Conservation (phyloP, 2,113 vertebrate genomes). For the mouse (Mus musculus) region GRCm39 chr2:124978001-124978500, state of each 20-base stretch:
- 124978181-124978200: neutral
- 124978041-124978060: neutral
- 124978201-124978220: neutral
- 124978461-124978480: constrained; percentile 69
- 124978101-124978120: neutral
- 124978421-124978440: neutral
- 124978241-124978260: neutral
- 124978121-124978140: constrained; percentile 33
- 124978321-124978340: neutral
- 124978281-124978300: constrained; percentile 2
- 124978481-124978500: constrained; percentile 46
- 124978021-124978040: neutral
- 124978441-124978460: constrained; percentile 35
- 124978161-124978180: neutral
- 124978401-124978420: constrained; percentile 44
- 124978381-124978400: constrained; percentile 19
- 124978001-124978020: neutral
- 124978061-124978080: neutral
- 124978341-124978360: constrained; percentile 53
- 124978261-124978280: constrained; percentile 73
- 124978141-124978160: neutral
- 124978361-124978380: neutral
- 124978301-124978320: neutral
- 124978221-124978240: neutral
- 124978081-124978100: neutral